phyloP scores from a whole-genome alignment of 2,888 invertebrate genomes.

The Teleogryllus oceanicus region DNA sequence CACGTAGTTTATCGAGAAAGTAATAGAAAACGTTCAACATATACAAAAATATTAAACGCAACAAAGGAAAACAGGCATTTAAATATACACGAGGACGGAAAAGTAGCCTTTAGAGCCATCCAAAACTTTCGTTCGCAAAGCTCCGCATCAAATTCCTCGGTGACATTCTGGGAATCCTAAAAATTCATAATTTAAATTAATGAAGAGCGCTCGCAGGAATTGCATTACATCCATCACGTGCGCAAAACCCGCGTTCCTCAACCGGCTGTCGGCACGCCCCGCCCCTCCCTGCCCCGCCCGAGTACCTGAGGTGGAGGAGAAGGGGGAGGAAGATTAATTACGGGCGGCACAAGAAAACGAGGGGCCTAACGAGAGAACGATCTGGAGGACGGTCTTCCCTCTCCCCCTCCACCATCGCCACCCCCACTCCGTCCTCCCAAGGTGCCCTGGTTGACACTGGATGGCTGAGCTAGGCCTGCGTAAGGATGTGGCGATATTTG shows the following conservation, averaged over 20 bases:
- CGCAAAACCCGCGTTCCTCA: neutral
- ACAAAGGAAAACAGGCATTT: too few relatives aligned
- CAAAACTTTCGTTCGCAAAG: too few relatives aligned
- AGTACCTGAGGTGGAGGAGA: too few relatives aligned
- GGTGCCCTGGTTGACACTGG: too few relatives aligned
- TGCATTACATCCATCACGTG: conserved; percentile 3
- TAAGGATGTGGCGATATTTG: too few relatives aligned
- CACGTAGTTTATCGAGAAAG: too few relatives aligned
- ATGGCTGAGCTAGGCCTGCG: too few relatives aligned
- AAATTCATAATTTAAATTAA: conserved; percentile 18
- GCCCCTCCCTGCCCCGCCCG: neutral
- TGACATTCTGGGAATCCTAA: neutral
- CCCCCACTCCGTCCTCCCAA: neutral
- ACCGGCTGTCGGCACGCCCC: neutral
- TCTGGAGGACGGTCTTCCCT: neutral
- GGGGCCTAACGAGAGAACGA: neutral
- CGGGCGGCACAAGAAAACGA: neutral
- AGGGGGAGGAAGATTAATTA: neutral
- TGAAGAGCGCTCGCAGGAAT: neutral
- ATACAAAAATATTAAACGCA: too few relatives aligned
- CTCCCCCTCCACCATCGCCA: neutral
- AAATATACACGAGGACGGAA: too few relatives aligned
- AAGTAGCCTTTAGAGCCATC: too few relatives aligned
- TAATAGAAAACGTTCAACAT: too few relatives aligned
- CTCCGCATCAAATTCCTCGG: too few relatives aligned